phyloP scores from a whole-genome alignment of 1,140 invertebrate genomes.

The Globodera rostochiensis region DNA sequence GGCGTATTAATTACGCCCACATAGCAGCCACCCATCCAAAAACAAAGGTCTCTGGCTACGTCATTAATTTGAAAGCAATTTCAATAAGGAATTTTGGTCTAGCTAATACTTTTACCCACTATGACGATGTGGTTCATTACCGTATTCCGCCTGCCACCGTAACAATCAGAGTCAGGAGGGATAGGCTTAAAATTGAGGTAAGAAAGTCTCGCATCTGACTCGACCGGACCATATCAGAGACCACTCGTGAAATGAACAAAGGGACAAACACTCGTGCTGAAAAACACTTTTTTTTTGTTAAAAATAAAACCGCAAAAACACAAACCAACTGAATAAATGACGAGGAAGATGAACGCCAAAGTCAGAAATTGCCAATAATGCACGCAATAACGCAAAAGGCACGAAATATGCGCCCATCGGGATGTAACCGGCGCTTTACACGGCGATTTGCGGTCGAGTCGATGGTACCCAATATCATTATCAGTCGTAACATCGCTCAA shows the following conservation, averaged over 20 bases:
- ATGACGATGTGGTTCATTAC: background rate
- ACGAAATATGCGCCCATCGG: conserved; percentile 29
- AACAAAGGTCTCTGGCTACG: too few species aligned
- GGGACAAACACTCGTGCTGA: conserved; percentile 54
- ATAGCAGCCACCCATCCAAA: too few species aligned
- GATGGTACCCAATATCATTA: too few species aligned
- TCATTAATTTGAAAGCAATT: background rate
- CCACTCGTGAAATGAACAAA: conserved; percentile 47
- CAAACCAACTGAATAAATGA: conserved; percentile 38
- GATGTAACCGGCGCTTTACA: background rate
- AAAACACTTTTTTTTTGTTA: background rate
- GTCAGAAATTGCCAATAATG: conserved; percentile 35
- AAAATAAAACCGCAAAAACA: conserved; percentile 20
- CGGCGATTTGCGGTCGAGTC: too few species aligned
- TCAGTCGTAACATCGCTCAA: too few species aligned
- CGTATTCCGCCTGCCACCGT: conserved; percentile 5
- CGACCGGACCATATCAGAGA: conserved; percentile 41
- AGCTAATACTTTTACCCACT: background rate
- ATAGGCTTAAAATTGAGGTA: conserved; percentile 39
- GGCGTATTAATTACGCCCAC: too few species aligned
- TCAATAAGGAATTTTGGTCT: background rate
- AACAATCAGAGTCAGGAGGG: conserved; percentile 22
- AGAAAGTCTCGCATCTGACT: conserved; percentile 46
- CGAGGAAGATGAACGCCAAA: conserved; percentile 35
- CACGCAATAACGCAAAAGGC: conserved; percentile 33